Conservation (phyloP, 2,113 vertebrate genomes). For the Alosa alosa region DNA sequence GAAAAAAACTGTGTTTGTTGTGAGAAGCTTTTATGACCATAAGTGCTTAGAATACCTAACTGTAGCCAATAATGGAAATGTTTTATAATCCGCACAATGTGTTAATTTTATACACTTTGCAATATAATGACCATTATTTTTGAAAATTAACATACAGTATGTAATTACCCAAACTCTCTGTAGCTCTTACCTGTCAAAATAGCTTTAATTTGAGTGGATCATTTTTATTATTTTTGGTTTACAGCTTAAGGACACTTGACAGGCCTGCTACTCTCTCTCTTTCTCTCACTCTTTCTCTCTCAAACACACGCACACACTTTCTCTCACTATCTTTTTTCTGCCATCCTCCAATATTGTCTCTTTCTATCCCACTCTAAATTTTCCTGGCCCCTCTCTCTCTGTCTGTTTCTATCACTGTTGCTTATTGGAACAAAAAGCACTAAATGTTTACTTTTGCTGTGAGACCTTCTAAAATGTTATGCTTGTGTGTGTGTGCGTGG, state of each 20-base stretch:
- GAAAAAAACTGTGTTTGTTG: slow-evolving; percentile 66
- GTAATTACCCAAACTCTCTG: slow-evolving; percentile 14
- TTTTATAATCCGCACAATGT: slow-evolving; percentile 59
- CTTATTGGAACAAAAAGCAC: too few species aligned
- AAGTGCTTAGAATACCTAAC: slow-evolving; percentile 72
- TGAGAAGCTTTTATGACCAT: slow-evolving; percentile 61
- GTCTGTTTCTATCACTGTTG: background rate
- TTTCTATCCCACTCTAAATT: background rate
- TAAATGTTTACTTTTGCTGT: background rate
- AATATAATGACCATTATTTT: slow-evolving; percentile 22
- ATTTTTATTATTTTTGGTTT: background rate
- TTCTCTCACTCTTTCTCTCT: background rate
- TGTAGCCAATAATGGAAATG: slow-evolving; percentile 65
- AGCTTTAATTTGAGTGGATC: slow-evolving; percentile 18
- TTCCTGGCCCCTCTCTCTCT: background rate
- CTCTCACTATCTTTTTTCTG: background rate
- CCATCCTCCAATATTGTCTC: background rate
- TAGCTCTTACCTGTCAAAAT: slow-evolving; percentile 1
- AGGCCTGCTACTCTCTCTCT: background rate
- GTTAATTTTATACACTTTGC: slow-evolving; percentile 21
- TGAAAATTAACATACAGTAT: slow-evolving; percentile 9
- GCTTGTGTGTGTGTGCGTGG: background rate
- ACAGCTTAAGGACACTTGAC: background rate
- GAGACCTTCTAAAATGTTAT: background rate
- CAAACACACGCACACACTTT: background rate